phyloP scores from a whole-genome alignment of 2,888 invertebrate species.

The Drosophila monieri region DNA sequence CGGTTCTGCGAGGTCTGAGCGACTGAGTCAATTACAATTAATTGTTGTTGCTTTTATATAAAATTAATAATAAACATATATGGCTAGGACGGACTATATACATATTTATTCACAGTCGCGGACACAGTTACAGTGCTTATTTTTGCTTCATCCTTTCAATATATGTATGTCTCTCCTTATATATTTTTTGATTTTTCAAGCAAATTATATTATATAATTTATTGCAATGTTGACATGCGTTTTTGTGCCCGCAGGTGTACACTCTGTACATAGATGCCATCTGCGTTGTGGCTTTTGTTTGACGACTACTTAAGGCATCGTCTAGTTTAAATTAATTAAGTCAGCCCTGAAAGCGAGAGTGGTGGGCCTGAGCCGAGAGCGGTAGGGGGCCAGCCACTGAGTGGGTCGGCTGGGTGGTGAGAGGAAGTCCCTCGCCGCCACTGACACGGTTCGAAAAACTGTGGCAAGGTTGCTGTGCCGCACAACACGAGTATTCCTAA shows the following conservation, averaged over 20 bases:
- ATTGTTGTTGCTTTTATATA: conserved; percentile 82
- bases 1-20: conserved; percentile 60
- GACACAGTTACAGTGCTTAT: no score
- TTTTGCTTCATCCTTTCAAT: no score
- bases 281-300: conserved; percentile 56
- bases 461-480: conserved; percentile 54
- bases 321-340: conserved; percentile 66
- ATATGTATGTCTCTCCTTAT: no score
- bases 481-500: background rate
- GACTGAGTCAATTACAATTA: conserved; percentile 81
- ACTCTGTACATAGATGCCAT: conserved; percentile 45
- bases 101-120: background rate
- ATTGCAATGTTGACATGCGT: no score
- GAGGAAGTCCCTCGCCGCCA: conserved; percentile 23
- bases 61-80: conserved; percentile 73
- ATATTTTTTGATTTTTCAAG: no score
- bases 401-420: conserved; percentile 6
- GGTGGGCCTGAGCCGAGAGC: conserved; percentile 32
- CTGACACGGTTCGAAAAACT: conserved; percentile 47
- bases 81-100: conserved; percentile 5
- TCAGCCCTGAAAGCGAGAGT: conserved; percentile 69
- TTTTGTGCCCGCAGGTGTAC: background rate
- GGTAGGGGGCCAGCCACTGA: background rate
- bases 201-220: no score
- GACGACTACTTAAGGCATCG: conserved; percentile 45